Conservation (phyloP, 2,113 vertebrate species). For the Isichthys henryi region DNA sequence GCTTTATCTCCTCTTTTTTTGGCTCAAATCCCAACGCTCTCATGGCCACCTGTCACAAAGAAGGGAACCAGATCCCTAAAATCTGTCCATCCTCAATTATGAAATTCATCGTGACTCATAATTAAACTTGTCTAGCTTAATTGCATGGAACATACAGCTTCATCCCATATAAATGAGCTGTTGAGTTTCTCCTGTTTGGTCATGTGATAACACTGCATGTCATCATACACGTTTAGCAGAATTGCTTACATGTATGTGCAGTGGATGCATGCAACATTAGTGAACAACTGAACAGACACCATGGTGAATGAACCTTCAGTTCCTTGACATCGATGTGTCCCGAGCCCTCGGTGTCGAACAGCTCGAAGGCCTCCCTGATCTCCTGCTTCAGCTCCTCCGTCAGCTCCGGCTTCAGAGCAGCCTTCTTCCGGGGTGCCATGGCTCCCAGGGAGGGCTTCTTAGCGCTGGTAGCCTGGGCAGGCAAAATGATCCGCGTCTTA, state of each 20-base stretch:
- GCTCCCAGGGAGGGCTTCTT: conserved; percentile 65
- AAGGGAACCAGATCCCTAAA: neutral
- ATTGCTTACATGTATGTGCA: neutral
- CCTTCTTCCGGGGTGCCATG: conserved; percentile 65
- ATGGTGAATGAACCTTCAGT: conserved; percentile 63
- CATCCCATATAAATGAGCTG: neutral
- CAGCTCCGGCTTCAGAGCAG: conserved; percentile 69
- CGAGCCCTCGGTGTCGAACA: conserved; percentile 78
- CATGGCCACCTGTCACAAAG: conserved; percentile 75
- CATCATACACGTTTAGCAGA: neutral
- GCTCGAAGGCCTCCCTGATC: conserved; percentile 84
- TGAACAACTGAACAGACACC: neutral
- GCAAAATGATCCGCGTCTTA: neutral
- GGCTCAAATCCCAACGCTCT: conserved; percentile 90
- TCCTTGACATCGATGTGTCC: conserved; percentile 83
- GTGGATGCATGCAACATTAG: neutral
- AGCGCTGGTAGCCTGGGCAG: conserved; percentile 60
- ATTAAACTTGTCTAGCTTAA: neutral
- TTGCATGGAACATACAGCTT: neutral
- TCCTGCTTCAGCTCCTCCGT: conserved; percentile 81
- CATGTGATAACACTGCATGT: neutral
- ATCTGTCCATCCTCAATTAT: neutral
- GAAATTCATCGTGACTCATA: neutral
- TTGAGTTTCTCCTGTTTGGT: neutral
- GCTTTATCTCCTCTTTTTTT: conserved; percentile 89